phyloP scores from a whole-genome alignment of 2,113 vertebrate genomes.

The Perca fluviatilis region DNA sequence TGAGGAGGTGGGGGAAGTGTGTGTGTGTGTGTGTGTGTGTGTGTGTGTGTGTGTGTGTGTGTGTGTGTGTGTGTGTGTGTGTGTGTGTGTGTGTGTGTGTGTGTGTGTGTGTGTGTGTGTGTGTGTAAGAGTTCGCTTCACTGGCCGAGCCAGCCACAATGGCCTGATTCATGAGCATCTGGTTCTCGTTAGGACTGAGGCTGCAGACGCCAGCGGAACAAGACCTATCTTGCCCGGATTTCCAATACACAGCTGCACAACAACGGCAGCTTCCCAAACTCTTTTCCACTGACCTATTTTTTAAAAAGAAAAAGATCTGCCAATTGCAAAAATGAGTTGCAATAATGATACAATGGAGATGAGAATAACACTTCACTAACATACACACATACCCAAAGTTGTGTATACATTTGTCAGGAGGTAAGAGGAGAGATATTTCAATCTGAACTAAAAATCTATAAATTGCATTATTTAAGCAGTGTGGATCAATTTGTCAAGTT shows the following conservation, averaged over 20 bases:
- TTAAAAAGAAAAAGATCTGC: constrained; percentile 58
- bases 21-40: no score
- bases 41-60: constrained; percentile 19
- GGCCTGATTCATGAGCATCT: constrained; percentile 89
- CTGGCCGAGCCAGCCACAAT: constrained; percentile 83
- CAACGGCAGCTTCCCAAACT: constrained; percentile 76
- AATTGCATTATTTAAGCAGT: constrained; percentile 23
- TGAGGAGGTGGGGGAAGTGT: constrained; percentile 30
- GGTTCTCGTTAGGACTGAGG: constrained; percentile 83
- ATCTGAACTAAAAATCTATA: constrained; percentile 8
- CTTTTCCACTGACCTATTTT: constrained; percentile 87
- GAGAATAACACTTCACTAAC: background rate
- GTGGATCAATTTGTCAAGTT: constrained; percentile 21
- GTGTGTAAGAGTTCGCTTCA: constrained; percentile 55
- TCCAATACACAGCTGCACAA: constrained; percentile 82
- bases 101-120: constrained; percentile 12
- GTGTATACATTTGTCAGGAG: constrained; percentile 10
- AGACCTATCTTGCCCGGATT: constrained; percentile 81
- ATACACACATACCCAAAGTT: background rate
- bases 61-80: constrained; percentile 1
- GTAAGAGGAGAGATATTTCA: constrained; percentile 21
- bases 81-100: background rate
- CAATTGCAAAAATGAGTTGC: constrained; percentile 43
- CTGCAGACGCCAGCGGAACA: constrained; percentile 82
- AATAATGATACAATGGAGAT: constrained; percentile 31